phyloP scores from a whole-genome alignment of 2,113 vertebrate genomes.

The Aplodontia rufa region DNA sequence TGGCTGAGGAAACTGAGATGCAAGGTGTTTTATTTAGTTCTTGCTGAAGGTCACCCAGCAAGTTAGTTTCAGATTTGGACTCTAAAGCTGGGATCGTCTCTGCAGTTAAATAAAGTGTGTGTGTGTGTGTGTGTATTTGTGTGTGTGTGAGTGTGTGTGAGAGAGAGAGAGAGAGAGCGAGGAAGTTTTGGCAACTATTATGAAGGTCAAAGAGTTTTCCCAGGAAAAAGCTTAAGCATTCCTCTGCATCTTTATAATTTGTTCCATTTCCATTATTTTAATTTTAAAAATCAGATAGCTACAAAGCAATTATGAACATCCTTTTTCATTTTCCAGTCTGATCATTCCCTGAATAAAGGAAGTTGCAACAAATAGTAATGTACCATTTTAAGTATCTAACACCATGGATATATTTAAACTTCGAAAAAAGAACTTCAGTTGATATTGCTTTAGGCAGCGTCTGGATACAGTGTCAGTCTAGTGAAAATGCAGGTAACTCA shows the following conservation, averaged over 20 bases:
- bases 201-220: not conserved
- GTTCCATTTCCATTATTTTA: not conserved
- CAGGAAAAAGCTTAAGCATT: not conserved
- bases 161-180: not conserved
- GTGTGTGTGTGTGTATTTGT: not conserved
- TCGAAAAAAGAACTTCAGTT: not conserved
- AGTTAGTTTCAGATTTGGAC: conserved; percentile 42
- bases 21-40: conserved; percentile 47
- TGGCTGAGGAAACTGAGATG: conserved; percentile 12
- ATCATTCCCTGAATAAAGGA: not conserved
- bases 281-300: conserved; percentile 25
- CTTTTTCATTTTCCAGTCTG: not conserved
- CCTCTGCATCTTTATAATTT: not conserved
- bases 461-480: not conserved
- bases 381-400: not conserved
- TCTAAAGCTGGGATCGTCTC: not conserved
- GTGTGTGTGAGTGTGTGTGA: not conserved
- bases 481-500: not conserved
- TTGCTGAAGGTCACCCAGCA: conserved; percentile 45
- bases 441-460: not conserved
- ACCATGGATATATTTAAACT: not conserved
- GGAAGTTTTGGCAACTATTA: not conserved
- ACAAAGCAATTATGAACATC: not conserved
- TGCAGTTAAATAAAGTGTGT: not conserved
- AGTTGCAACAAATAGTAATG: not conserved